These are phyloP conservation scores for Hozukius guyotensis DNA, from an alignment of 2,797 vertebrate genomes.

Conservation along the genomic window DNA sequence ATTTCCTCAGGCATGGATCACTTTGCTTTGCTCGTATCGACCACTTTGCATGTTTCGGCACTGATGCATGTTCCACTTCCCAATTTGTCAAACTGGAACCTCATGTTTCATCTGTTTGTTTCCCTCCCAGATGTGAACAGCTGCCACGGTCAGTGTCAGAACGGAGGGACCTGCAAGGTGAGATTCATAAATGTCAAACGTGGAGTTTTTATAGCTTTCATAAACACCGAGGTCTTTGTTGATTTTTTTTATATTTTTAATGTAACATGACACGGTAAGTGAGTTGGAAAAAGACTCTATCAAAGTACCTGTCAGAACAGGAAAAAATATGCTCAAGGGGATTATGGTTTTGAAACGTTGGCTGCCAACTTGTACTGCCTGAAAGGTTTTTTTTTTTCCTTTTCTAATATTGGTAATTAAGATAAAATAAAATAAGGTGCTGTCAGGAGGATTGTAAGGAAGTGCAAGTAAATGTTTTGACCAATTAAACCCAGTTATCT, in stretches of 20 bases:
- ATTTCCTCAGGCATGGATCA: constrained; percentile 30
- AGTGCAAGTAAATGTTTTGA: neutral
- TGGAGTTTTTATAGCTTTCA: neutral
- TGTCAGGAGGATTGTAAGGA: neutral
- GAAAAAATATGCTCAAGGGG: neutral
- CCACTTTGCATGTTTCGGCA: constrained; percentile 32
- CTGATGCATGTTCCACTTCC: neutral
- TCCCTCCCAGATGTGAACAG: constrained; percentile 84
- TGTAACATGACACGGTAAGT: neutral
- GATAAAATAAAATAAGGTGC: neutral
- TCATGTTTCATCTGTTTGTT: neutral
- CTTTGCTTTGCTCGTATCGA: neutral
- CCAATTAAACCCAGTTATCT: too few relatives aligned
- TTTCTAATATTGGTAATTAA: neutral
- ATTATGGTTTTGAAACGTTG: neutral
- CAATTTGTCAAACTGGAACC: accelerated
- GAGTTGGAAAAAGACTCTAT: neutral
- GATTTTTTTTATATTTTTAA: too few relatives aligned
- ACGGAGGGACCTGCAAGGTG: constrained; percentile 93
- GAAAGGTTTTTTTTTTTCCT: neutral
- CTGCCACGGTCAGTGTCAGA: constrained; percentile 92
- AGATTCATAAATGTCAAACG: constrained; percentile 21
- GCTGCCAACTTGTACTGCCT: neutral
- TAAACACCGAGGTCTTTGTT: constrained; percentile 20
- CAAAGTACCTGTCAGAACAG: constrained; percentile 21